These are phyloP conservation scores for Takifugu bimaculatus DNA, from an alignment of 2,113 vertebrate species.

Conservation along the genomic window DNA sequence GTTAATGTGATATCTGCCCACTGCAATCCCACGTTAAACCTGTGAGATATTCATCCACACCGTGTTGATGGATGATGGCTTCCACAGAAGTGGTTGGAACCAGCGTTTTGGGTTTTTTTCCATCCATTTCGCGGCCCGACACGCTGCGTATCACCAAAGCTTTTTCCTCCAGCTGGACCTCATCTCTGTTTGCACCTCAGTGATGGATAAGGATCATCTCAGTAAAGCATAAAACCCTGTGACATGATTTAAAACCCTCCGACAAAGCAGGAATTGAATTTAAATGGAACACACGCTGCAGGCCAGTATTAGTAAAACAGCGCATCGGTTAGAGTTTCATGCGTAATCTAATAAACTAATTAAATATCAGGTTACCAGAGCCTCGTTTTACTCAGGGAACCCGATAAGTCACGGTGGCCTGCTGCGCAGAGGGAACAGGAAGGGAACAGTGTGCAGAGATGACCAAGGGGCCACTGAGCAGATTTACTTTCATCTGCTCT, in stretches of 20 bases:
- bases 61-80: slow-evolving; percentile 7
- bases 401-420: slow-evolving; percentile 39
- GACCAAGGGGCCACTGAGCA: slow-evolving; percentile 38
- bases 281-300: slow-evolving; percentile 42
- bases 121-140: background rate
- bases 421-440: slow-evolving; percentile 43
- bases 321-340: slow-evolving; percentile 46
- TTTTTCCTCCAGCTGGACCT: slow-evolving; percentile 21
- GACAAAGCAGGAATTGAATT: slow-evolving; percentile 48
- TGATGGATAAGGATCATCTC: slow-evolving; percentile 25
- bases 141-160: slow-evolving; percentile 16
- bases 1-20: slow-evolving; percentile 46
- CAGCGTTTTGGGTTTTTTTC: background rate
- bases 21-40: slow-evolving; percentile 35
- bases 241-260: slow-evolving; percentile 27
- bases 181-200: slow-evolving; percentile 14
- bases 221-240: slow-evolving; percentile 15
- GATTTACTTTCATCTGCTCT: slow-evolving; percentile 34
- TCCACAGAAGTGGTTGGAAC: slow-evolving; percentile 14
- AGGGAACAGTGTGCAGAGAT: slow-evolving; percentile 38
- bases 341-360: slow-evolving; percentile 53
- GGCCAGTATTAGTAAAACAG: slow-evolving; percentile 55
- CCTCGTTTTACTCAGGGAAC: slow-evolving; percentile 41
- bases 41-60: slow-evolving; percentile 23
- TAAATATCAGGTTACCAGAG: slow-evolving; percentile 49